Evolutionary conservation across 2,888 invertebrate species (phyloP), one percentile per base, ranked within the genome.

Genomic region (Cenopis cana): DNA sequence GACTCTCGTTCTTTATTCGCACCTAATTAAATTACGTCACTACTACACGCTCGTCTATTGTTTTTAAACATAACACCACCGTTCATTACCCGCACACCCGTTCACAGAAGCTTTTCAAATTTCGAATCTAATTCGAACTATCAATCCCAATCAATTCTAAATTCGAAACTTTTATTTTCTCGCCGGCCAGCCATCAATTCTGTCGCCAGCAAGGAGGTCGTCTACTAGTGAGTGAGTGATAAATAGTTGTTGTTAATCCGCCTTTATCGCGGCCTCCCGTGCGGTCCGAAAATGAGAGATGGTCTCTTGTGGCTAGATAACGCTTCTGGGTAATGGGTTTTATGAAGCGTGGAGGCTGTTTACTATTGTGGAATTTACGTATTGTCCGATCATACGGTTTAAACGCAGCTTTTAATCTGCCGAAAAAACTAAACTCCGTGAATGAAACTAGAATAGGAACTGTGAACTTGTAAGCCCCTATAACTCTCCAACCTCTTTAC

Each of bases 271-370:
- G 78, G 84, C 90, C 87, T 88, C 90, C 91, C 91, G 91, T 91
- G 93, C 87, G 91, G 91, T 90, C 91, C 88, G 84, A 90, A 91
- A 90, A 92, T 93, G 93, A 93, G 86, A 92, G 93, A 93, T 93
- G 93, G 89, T 84, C 84, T 81, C 78, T 78, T 77, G 77, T 77
- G 74, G 74, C 69, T 74, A 89, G 92, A 93, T 93, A 93, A 93
- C 88, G 88, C 86, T 88, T 90, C 90, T 83, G 75, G 77, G 90
- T 90, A 91, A 89, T 87, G 87, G 89, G 80, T 86, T 85, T 83
- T 82, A 82, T 78, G 77, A 78, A 77, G 80, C 85, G 81, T 85
- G 85, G 85, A 77, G 75, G 76, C 65, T 66, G 59, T 60, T 70
- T 69, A 57, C 36, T 61, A 46, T 46, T 46, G n/a, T 46, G 8